These are phyloP conservation scores for Catostomus latipinnis DNA, from an alignment of 2,797 vertebrate genomes.

Conservation along the genomic window DNA sequence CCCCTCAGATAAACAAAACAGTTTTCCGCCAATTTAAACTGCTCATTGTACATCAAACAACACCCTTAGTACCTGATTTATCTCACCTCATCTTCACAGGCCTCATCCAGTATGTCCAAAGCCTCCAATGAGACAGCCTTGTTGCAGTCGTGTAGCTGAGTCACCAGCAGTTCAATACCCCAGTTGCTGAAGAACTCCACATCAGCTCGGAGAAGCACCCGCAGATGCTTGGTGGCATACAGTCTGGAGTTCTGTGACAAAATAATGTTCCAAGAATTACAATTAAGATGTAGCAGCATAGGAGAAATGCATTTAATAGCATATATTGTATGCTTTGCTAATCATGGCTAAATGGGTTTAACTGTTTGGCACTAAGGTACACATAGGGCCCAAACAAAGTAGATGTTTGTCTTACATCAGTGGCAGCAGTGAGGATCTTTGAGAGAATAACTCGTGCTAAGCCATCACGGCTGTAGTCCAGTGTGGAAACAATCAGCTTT, in stretches of 20 bases:
- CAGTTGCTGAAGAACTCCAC: conserved; percentile 99
- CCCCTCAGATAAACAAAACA: not conserved
- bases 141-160: conserved; percentile 97
- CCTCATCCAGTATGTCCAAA: conserved; percentile 96
- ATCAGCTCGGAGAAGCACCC: conserved; percentile 92
- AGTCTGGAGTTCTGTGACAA: conserved; percentile 86
- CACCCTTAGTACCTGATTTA: not conserved
- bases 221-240: conserved; percentile 95
- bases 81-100: conserved; percentile 97
- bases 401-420: conserved; percentile 84
- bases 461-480: conserved; percentile 98
- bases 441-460: conserved; percentile 97
- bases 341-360: not conserved
- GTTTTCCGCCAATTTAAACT: conserved; percentile 1
- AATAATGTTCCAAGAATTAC: not conserved
- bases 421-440: conserved; percentile 95
- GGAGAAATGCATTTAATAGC: not conserved
- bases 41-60: not conserved
- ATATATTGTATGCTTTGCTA: not conserved
- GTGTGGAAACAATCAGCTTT: conserved; percentile 94
- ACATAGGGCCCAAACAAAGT: not conserved
- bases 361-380: not conserved
- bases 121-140: conserved; percentile 95
- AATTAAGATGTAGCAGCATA: not conserved
- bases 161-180: conserved; percentile 97